Conservation (phyloP, 1,140 invertebrate genomes). For the Orchesella cincta region DNA sequence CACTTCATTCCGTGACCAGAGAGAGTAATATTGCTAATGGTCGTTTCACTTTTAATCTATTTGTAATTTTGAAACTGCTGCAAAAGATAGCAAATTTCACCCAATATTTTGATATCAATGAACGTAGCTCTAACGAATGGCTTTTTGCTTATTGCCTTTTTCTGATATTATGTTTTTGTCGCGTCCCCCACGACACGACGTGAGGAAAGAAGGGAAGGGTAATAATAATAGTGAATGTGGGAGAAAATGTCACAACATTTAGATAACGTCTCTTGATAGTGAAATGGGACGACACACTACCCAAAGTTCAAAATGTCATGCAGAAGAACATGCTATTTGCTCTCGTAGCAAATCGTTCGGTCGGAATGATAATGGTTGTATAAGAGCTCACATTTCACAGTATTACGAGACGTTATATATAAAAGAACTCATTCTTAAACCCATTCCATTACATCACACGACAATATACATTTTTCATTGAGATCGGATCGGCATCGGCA, state of each 20-base stretch:
- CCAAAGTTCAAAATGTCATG: slow-evolving; percentile 17
- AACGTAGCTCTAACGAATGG: too few species aligned
- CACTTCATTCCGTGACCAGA: too few species aligned
- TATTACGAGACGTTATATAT: neutral
- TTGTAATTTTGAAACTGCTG: too few species aligned
- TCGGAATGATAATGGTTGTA: neutral
- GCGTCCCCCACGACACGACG: too few species aligned
- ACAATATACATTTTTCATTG: neutral
- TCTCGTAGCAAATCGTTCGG: slow-evolving; percentile 10
- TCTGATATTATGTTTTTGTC: too few species aligned
- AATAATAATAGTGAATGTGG: neutral
- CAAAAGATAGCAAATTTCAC: too few species aligned
- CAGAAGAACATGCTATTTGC: slow-evolving; percentile 2
- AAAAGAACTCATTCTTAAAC: neutral
- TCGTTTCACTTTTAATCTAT: too few species aligned
- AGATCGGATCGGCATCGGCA: neutral
- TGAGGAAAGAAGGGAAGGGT: neutral
- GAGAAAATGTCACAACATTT: slow-evolving; percentile 18
- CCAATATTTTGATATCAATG: too few species aligned
- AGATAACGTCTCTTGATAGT: slow-evolving; percentile 13
- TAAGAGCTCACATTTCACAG: neutral
- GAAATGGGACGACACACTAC: slow-evolving; percentile 6
- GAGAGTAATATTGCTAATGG: too few species aligned
- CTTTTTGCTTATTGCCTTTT: too few species aligned
- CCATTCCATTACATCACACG: neutral